Evolutionary conservation across 2,113 vertebrate genomes (phyloP).

Genomic region (Dolichotis patagonum): DNA sequence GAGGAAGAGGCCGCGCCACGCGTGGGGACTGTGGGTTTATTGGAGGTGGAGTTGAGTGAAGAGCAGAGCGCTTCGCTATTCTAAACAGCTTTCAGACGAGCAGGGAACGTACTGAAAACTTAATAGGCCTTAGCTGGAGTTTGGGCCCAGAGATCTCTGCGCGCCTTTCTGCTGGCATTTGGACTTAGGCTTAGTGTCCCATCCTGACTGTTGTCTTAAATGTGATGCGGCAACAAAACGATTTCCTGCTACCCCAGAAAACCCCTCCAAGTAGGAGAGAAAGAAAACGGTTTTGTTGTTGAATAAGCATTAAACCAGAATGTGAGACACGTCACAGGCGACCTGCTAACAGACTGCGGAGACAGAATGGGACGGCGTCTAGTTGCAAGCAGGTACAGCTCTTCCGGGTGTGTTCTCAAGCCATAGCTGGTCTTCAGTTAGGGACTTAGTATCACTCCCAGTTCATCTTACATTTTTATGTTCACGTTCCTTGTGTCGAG

Average conservation of each 20-base stretch:
- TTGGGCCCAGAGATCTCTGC: not conserved
- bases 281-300: not conserved
- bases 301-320: not conserved
- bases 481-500: not conserved
- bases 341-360: not conserved
- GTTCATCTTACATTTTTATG: not conserved
- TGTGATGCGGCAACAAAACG: not conserved
- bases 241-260: not conserved
- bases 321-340: no score
- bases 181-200: no score
- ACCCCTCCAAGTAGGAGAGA: not conserved
- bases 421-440: not conserved
- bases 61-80: not conserved
- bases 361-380: not conserved
- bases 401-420: not conserved
- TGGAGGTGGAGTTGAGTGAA: not conserved
- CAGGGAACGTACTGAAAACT: not conserved
- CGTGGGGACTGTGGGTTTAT: not conserved
- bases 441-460: no score
- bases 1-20: not conserved
- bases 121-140: rapidly evolving
- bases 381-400: not conserved
- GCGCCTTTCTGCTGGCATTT: not conserved
- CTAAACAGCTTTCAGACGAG: not conserved
- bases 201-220: not conserved